phyloP scores from a whole-genome alignment of 92 coral and sea anemone species.

The Parazoanthus darwini region DNA sequence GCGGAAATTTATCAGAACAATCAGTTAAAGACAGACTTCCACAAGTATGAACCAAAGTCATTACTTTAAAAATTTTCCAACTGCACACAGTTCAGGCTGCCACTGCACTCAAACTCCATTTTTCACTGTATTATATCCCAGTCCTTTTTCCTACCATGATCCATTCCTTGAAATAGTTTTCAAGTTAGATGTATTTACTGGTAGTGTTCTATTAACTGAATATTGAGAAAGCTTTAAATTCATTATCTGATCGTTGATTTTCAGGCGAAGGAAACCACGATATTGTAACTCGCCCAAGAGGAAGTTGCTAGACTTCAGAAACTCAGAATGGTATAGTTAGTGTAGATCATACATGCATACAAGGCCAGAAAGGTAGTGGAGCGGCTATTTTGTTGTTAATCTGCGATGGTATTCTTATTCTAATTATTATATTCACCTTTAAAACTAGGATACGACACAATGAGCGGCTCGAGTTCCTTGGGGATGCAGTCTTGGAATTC shows the following conservation, averaged over 20 bases:
- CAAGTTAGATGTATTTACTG: too few relatives aligned
- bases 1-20: too few relatives aligned
- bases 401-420: background rate
- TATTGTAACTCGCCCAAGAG: slow-evolving; percentile 17
- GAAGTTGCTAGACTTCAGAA: slow-evolving; percentile 28
- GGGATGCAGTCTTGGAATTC: slow-evolving; percentile 92
- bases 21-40: too few relatives aligned
- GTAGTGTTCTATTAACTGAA: background rate
- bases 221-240: background rate
- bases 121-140: too few relatives aligned
- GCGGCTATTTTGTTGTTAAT: background rate
- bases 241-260: slow-evolving; percentile 9
- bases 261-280: slow-evolving; percentile 13
- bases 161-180: too few relatives aligned
- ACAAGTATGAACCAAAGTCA: too few relatives aligned
- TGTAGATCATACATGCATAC: background rate
- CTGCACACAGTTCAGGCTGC: too few relatives aligned
- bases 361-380: slow-evolving; percentile 1
- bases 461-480: slow-evolving; percentile 95
- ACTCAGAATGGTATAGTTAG: slow-evolving; percentile 1
- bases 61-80: too few relatives aligned
- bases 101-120: too few relatives aligned
- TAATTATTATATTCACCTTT: background rate
- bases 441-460: slow-evolving; percentile 89
- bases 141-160: too few relatives aligned